A percentile compares a stretch with the other conserved stretches of the same genome.
phyloP scores from a whole-genome alignment of 2,888 invertebrate genomes.

The Deladenus siricidicola region DNA sequence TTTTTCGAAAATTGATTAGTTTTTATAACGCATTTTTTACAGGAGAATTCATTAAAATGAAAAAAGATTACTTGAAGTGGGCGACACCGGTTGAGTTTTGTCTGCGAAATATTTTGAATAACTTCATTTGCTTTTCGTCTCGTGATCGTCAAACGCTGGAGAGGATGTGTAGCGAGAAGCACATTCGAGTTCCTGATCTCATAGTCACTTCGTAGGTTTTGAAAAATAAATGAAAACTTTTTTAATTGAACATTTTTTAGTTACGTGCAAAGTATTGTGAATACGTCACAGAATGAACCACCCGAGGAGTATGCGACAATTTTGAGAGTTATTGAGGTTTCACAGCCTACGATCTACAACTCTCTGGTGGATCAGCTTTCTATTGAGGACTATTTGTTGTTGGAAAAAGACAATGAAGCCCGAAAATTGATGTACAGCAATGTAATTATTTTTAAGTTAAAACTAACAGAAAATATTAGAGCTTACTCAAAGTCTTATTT shows the following conservation, averaged over 20 bases:
- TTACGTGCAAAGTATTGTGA: not conserved
- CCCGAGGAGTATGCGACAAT: not conserved
- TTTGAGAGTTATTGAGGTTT: constrained; percentile 11
- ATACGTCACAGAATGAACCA: constrained; percentile 10
- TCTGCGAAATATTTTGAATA: constrained; percentile 17
- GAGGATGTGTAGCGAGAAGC: constrained; percentile 11
- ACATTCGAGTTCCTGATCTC: constrained; percentile 6
- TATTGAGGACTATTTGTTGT: constrained; percentile 34
- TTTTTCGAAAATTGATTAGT: too few species aligned
- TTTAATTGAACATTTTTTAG: too few species aligned
- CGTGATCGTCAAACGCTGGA: constrained; percentile 17
- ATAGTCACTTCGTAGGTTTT: constrained; percentile 7
- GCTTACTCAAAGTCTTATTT: too few species aligned
- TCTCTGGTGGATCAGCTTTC: constrained; percentile 29
- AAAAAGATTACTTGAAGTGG: constrained; percentile 37
- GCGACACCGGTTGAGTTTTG: constrained; percentile 32
- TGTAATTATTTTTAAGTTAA: constrained; percentile 16
- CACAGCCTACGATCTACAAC: constrained; percentile 31
- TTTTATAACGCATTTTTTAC: too few species aligned
- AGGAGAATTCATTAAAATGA: constrained; percentile 34
- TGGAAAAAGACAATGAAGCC: constrained; percentile 37
- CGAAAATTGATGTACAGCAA: constrained; percentile 33
- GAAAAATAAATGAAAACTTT: too few species aligned
- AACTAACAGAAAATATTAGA: too few species aligned
- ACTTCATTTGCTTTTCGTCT: constrained; percentile 19